Percentiles rank a stretch among this genome's conserved stretches.
Evolutionary conservation across 2,113 vertebrate genomes (phyloP).

Genomic region (Excalfactoria chinensis): DNA sequence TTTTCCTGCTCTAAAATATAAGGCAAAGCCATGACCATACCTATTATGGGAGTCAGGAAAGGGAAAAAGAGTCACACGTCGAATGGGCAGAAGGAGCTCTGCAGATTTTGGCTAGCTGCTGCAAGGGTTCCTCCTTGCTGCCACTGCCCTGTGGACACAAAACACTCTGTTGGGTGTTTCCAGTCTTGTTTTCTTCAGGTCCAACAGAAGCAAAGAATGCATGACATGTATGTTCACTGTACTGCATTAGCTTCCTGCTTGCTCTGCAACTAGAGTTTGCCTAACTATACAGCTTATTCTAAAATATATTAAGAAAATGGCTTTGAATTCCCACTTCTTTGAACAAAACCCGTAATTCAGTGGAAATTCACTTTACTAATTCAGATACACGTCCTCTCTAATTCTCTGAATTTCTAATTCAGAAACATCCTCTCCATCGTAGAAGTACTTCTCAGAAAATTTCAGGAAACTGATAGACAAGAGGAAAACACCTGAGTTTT

Average conservation of each 20-base stretch:
- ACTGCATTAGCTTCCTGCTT: not conserved
- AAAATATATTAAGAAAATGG: not conserved
- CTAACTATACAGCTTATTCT: not conserved
- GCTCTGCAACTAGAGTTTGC: not conserved
- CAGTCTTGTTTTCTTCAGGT: not conserved
- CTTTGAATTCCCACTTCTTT: not conserved
- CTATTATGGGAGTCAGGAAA: not conserved
- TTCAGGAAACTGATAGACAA: not conserved
- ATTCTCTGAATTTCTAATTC: too few species aligned
- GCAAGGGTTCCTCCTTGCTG: not conserved
- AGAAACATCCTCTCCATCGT: not conserved
- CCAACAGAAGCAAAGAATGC: not conserved
- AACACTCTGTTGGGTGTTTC: not conserved
- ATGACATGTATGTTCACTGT: not conserved
- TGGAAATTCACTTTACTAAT: not conserved
- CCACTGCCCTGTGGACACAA: not conserved
- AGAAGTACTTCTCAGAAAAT: not conserved
- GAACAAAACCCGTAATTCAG: not conserved
- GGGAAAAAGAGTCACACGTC: not conserved
- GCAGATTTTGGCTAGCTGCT: not conserved
- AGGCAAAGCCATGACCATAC: not conserved
- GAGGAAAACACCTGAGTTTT: not conserved
- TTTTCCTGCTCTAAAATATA: not conserved
- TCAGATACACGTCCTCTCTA: not conserved
- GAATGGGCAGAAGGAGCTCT: not conserved